Conservation (phyloP, 2,113 vertebrate genomes). For the Stercorarius parasiticus region DNA sequence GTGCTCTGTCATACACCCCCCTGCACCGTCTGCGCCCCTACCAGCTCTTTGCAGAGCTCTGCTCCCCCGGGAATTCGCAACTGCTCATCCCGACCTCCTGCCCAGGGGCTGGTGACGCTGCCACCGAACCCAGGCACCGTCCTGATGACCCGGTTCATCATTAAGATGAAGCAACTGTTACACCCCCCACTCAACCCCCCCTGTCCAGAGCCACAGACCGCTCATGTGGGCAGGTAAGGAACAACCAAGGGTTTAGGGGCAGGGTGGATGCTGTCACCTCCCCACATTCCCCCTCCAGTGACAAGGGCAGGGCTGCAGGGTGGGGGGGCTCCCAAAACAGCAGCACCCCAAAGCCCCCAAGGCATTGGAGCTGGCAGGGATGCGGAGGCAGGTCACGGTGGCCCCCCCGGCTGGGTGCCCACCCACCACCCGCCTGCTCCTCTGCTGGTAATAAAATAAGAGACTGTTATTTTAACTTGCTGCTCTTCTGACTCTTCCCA, state of each 20-base stretch:
- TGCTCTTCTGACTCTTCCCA: not conserved
- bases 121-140: not conserved
- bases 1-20: not conserved
- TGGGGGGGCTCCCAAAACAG: rapidly evolving
- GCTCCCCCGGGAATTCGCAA: not conserved
- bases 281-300: not conserved
- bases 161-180: not conserved
- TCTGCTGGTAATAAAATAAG: constrained; percentile 28
- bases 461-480: constrained; percentile 51
- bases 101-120: not conserved
- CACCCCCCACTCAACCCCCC: not conserved
- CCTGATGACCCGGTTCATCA: not conserved
- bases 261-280: not conserved
- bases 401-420: rapidly evolving
- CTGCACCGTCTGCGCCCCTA: rapidly evolving
- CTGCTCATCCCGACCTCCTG: not conserved
- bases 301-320: not conserved
- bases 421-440: not conserved
- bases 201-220: not conserved
- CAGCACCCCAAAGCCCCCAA: not conserved
- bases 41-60: not conserved
- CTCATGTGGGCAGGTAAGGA: not conserved
- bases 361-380: not conserved
- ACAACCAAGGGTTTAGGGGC: not conserved
- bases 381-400: not conserved